Percentiles rank a stretch among this genome's conserved stretches.
phyloP scores from a whole-genome alignment of 2,888 invertebrate genomes.

The Morpho deidamia region DNA sequence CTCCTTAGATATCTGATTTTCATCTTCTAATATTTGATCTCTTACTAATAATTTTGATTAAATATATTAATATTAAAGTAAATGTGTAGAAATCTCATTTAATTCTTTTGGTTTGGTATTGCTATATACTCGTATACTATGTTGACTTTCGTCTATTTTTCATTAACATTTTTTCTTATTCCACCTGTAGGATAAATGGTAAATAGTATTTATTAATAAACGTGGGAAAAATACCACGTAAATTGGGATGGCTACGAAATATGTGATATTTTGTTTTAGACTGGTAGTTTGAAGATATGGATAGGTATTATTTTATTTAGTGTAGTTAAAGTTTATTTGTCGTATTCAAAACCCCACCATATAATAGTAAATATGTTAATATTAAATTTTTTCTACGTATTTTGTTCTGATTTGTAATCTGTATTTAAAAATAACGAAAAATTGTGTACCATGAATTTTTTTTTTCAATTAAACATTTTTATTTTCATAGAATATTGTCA shows the following conservation, averaged over 20 bases:
- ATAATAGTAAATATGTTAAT: conserved; percentile 16
- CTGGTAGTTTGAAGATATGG: conserved; percentile 4
- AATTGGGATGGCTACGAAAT: conserved; percentile 15
- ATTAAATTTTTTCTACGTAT: neutral
- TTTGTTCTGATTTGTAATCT: neutral
- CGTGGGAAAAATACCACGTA: neutral
- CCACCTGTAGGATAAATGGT: neutral
- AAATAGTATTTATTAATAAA: conserved; percentile 6
- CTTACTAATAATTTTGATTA: conserved; percentile 13
- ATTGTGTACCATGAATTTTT: too few species aligned
- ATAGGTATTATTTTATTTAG: conserved; percentile 3
- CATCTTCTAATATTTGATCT: conserved; percentile 19
- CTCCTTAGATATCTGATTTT: conserved; percentile 16
- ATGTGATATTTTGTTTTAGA: conserved; percentile 46
- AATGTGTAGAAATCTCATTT: conserved; percentile 19
- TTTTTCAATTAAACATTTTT: too few species aligned
- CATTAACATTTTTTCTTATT: neutral
- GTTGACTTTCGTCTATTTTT: conserved; percentile 3
- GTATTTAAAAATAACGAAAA: neutral
- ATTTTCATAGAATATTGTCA: too few species aligned
- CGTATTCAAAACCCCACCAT: conserved; percentile 21
- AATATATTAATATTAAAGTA: conserved; percentile 7
- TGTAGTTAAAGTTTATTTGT: conserved; percentile 15
- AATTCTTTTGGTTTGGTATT: conserved; percentile 3
- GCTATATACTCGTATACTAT: neutral